Base-by-base conservation (phyloP, 1,140 invertebrate species). In the Saccostrea cuccullata region DNA sequence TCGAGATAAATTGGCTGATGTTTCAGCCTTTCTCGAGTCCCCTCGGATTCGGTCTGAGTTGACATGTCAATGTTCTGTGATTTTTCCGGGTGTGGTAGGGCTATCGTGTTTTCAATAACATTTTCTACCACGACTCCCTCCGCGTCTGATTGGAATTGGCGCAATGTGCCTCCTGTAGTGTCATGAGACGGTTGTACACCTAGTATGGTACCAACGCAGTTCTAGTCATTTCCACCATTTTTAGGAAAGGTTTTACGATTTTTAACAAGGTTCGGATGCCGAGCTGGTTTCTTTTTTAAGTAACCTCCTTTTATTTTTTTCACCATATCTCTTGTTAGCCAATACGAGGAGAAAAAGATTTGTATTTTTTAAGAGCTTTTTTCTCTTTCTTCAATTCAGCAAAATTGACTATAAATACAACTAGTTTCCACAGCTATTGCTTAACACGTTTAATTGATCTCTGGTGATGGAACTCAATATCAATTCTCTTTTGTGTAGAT, bases 361-460 rank as follows among this genome's bases (percentile, higher is more conserved):
- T 47, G 55, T 85, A 85, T 85, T 85, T 85, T 60, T 60, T 85
- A 47, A 85, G 26, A 15, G 12, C 20, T 23, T 84, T 30, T 55
- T 58, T 20, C 36, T 84, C 26, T 84, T 84, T n/a, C n/a, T 40
- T 36, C 11, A 20, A 13, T 26, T 47, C 20, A 84, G 30, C 20
- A 47, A 47, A 47, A 84, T 55, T 30, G 11, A 85, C 84, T n/a
- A n/a, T n/a, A n/a, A n/a, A n/a, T n/a, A n/a, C n/a, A n/a, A n/a
- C n/a, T n/a, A n/a, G 84, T 85, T 58, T n/a, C n/a, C 15, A 15
- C 40, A 13, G 56, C 84, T 30, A 85, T 85, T 85, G 17, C 84
- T 26, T 20, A 85, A 30, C 26, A 55, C 82, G 17, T 84, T 84
- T n/a, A n/a, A n/a, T n/a, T n/a, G n/a, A n/a, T 55, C 30, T 55